Percentiles rank a stretch among this genome's conserved stretches.
These are phyloP conservation scores for Heptranchias perlo DNA, from an alignment of 2,113 vertebrate species.

Conservation along the genomic window DNA sequence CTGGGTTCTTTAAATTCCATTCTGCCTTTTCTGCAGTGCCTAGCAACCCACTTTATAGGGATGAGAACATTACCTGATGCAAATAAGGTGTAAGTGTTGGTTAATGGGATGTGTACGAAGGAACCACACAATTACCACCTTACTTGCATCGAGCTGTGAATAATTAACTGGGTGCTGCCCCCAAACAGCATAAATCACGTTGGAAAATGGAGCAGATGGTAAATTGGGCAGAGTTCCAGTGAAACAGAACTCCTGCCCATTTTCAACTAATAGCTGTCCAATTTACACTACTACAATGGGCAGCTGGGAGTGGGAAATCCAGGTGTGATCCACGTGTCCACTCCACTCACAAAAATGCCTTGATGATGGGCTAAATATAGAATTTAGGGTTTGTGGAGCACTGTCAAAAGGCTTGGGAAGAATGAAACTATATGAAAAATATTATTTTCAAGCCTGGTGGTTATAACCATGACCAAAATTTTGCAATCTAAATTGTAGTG, in stretches of 20 bases:
- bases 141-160: background rate
- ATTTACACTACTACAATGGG: background rate
- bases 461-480: background rate
- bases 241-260: background rate
- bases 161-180: background rate
- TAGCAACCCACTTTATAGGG: background rate
- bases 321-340: background rate
- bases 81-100: background rate
- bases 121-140: background rate
- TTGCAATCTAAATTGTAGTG: background rate
- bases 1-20: background rate
- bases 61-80: background rate
- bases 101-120: background rate
- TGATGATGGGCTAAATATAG: background rate
- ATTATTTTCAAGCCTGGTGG: background rate
- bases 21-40: background rate
- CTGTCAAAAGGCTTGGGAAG: background rate
- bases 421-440: background rate
- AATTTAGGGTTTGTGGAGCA: background rate
- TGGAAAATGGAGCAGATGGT: background rate
- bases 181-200: background rate
- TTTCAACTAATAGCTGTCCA: background rate
- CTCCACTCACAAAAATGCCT: background rate
- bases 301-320: background rate
- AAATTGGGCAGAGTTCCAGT: background rate